These are phyloP conservation scores for Bombus affinis DNA, from an alignment of 1,140 invertebrate species.

Conservation along the genomic window DNA sequence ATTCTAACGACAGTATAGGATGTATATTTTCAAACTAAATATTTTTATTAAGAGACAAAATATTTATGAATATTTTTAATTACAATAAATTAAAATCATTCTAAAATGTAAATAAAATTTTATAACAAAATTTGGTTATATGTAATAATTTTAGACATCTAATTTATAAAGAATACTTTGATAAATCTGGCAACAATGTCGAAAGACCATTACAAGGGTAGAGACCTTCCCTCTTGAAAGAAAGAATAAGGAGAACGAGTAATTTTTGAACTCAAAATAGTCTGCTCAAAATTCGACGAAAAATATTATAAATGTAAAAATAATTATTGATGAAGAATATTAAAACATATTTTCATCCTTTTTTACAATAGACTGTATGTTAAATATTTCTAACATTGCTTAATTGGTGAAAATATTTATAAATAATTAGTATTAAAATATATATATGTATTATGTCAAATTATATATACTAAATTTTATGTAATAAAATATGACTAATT, in stretches of 20 bases:
- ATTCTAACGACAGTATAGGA: not conserved
- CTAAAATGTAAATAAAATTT: not conserved
- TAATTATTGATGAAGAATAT: not conserved
- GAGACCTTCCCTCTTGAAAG: constrained; percentile 66
- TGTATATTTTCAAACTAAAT: not conserved
- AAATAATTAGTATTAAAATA: constrained; percentile 11
- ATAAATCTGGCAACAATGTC: constrained; percentile 70
- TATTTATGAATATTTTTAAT: not conserved
- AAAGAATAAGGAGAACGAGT: constrained; percentile 59
- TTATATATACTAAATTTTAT: not conserved
- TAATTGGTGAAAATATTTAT: not conserved
- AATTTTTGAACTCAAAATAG: constrained; percentile 49
- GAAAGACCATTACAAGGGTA: constrained; percentile 67
- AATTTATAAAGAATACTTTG: constrained; percentile 5
- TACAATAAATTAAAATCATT: not conserved
- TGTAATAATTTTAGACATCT: not conserved
- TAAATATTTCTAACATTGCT: constrained; percentile 8
- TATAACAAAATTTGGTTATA: not conserved
- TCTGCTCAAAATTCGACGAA: constrained; percentile 12
- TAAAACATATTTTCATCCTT: not conserved
- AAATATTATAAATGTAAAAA: constrained; percentile 3
- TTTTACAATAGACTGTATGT: not conserved
- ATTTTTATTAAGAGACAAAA: not conserved
- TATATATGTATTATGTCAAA: not conserved
- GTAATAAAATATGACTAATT: not conserved